Percentiles rank a stretch among this genome's conserved stretches.
Evolutionary conservation across 2,113 vertebrate genomes (phyloP).

Genomic region (Phylloscopus trochilus): DNA sequence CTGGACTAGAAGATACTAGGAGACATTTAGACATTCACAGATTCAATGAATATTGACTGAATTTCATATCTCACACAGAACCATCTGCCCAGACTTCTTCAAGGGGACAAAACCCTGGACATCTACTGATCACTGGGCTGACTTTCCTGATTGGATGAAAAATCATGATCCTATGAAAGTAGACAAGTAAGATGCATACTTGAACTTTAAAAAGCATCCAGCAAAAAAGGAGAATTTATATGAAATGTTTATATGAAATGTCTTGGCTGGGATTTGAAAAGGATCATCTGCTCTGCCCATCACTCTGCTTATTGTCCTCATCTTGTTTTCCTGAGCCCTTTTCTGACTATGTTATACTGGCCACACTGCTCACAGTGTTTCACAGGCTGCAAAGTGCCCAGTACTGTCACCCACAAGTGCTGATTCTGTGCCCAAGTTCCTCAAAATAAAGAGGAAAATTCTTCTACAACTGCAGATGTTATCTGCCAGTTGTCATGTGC

Average conservation of each 20-base stretch:
- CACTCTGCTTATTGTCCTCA: background rate
- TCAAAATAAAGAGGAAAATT: background rate
- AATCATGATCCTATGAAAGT: constrained; percentile 78
- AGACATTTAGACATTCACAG: background rate
- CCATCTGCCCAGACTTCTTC: constrained; percentile 88
- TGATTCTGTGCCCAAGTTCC: background rate
- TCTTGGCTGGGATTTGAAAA: background rate
- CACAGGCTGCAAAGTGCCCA: background rate
- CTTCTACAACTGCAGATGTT: background rate
- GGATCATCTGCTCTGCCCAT: background rate
- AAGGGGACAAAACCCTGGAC: constrained; percentile 86
- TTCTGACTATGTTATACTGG: background rate
- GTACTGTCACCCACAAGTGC: background rate
- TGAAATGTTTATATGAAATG: background rate
- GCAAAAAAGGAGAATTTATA: background rate
- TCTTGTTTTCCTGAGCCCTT: background rate
- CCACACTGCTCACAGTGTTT: background rate
- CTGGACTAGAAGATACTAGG: background rate
- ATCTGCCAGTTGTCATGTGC: background rate
- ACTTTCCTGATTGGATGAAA: constrained; percentile 84
- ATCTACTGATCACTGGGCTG: constrained; percentile 77
- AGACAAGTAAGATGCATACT: constrained; percentile 76
- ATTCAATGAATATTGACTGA: background rate
- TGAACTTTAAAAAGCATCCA: background rate
- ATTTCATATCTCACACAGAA: constrained; percentile 49